Evolutionary conservation across 1,140 invertebrate species (phyloP), one percentile per base, ranked within the genome.

Genomic region (Cotesia chilonis): DNA sequence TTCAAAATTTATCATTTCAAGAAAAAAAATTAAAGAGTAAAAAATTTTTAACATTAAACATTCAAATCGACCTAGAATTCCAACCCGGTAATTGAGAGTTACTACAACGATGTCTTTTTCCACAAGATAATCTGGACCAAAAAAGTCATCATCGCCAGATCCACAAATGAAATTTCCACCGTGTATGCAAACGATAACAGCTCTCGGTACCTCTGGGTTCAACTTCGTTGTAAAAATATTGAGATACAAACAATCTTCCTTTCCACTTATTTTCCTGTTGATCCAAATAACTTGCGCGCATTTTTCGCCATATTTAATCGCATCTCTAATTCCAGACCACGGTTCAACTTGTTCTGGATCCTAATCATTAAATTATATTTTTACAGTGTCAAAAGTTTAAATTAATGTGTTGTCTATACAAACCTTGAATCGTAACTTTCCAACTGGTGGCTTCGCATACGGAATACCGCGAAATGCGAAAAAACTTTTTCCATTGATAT

Each of bases 201-300:
- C 82, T 7, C 74, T 76, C 57, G 64, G 74, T 6, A 3, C 55
- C 4, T 17, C 3, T 1, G 51, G 14, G 7, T 74, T 74, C 59
- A 84, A 77, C 14, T 71, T 47, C 71, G 92, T 91, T 14, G 93
- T 92, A 79, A 93, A 94, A 2, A 97, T 90, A 80, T 96, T 96
- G 12, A 97, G 85, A 79, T 92, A 92, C 5, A 97, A 88, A 79
- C 95, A 96, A 80, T 97, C 94, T 87, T 94, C 92, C 65, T 73
- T 73, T 0, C 85, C 85, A 0, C 64, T 0, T 5, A 80, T 7
- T 41, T 63, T 2, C 0, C 61, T 68, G 0, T 67, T 71, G 0
- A 79, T 9, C 0, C 65, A 28, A 47, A 80, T 70, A 0, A 70
- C 1, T 37, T 87, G 91, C 2, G 86, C 83, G 57, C 88, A 90